Percentiles rank a stretch among this genome's conserved stretches.
Conservation (phyloP, 2,888 invertebrate species). For the Selenia dentaria region DNA sequence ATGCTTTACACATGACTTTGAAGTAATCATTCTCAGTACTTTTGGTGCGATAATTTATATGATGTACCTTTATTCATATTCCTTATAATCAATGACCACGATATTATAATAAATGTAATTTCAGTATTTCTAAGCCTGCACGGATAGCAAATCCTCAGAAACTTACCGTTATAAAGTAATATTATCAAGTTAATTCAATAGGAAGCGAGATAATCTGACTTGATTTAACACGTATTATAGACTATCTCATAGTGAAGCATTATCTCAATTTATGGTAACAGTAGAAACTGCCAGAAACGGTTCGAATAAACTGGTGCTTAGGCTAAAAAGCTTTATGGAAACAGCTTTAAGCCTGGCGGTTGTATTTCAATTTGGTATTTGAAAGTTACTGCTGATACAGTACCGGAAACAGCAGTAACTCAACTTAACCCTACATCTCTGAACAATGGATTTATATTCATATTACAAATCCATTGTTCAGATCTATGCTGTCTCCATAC, state of each 20-base stretch:
- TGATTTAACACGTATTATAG: constrained; percentile 47
- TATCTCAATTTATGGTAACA: constrained; percentile 16
- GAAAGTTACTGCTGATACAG: constrained; percentile 3
- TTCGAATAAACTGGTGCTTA: constrained; percentile 17
- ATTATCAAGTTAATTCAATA: constrained; percentile 37
- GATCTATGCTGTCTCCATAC: no score
- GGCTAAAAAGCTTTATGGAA: constrained; percentile 19
- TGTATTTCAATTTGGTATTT: constrained; percentile 18
- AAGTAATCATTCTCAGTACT: no score
- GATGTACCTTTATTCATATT: no score
- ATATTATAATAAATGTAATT: no score
- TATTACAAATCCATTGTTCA: no score
- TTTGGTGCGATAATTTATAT: no score
- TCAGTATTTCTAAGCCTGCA: no score
- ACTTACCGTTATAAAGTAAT: constrained; percentile 9
- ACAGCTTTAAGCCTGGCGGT: constrained; percentile 15
- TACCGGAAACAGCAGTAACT: not conserved
- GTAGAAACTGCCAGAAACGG: constrained; percentile 8
- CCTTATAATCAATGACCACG: no score
- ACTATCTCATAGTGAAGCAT: constrained; percentile 16
- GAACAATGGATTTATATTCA: no score
- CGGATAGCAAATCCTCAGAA: no score
- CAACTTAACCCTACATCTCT: no score
- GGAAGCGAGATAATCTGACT: constrained; percentile 42
- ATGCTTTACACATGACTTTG: no score